Percentiles rank a stretch among this genome's conserved stretches.
Evolutionary conservation across 2,888 invertebrate genomes (phyloP).

Genomic region (Thymelicus acteon): DNA sequence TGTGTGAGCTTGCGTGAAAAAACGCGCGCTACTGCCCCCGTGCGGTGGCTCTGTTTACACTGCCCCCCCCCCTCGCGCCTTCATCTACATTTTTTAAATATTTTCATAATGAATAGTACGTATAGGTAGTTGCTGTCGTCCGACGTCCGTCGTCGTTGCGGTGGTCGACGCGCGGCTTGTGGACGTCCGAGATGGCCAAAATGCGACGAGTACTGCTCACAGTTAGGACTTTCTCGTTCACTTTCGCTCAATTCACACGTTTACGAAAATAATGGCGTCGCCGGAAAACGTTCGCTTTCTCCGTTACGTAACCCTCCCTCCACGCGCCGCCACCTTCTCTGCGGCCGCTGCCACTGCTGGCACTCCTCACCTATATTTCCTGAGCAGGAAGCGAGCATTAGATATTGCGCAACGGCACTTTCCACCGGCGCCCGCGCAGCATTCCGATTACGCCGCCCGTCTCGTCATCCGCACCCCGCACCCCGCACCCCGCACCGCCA

Average conservation of each 20-base stretch:
- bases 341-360: slow-evolving; percentile 39
- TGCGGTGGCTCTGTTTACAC: slow-evolving; percentile 14
- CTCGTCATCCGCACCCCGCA: too few species aligned
- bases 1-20: slow-evolving; percentile 36
- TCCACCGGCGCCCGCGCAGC: slow-evolving; percentile 58
- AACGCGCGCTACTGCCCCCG: slow-evolving; percentile 38
- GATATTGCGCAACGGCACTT: slow-evolving; percentile 58
- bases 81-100: too few species aligned
- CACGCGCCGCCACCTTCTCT: slow-evolving; percentile 39
- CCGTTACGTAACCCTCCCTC: slow-evolving; percentile 71
- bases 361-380: slow-evolving; percentile 79
- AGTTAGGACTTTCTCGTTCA: slow-evolving; percentile 68
- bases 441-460: slow-evolving; percentile 41
- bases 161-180: too few species aligned
- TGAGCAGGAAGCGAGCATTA: slow-evolving; percentile 73
- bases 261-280: slow-evolving; percentile 81
- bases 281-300: slow-evolving; percentile 80
- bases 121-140: too few species aligned
- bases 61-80: not conserved
- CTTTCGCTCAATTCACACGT: slow-evolving; percentile 83
- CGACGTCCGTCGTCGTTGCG: too few species aligned
- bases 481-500: too few species aligned
- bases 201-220: slow-evolving; percentile 32
- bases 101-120: too few species aligned
- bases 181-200: not conserved